Evolutionary conservation across 2,113 vertebrate species (phyloP).

Genomic region (Grus americana): DNA sequence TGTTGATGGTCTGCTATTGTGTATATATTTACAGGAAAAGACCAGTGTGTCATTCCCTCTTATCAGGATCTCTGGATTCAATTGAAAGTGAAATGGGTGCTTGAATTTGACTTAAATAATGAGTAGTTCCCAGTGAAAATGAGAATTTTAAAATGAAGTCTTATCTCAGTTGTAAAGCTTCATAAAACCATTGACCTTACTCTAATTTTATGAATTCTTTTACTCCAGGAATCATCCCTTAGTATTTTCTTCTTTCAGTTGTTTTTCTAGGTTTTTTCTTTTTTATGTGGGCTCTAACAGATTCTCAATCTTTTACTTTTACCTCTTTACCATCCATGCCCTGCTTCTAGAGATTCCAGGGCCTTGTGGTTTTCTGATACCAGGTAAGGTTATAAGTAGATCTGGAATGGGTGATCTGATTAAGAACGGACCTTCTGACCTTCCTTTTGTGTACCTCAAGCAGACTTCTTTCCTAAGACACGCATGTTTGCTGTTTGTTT

Average conservation of each 20-base stretch:
- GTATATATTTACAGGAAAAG: not conserved
- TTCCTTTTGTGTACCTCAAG: constrained; percentile 40
- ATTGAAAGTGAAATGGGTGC: not conserved
- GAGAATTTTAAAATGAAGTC: not conserved
- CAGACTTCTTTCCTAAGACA: constrained; percentile 16
- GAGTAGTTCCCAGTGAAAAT: not conserved
- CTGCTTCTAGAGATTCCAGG: constrained; percentile 86
- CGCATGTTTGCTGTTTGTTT: not conserved
- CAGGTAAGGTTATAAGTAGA: constrained; percentile 86
- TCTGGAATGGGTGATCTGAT: constrained; percentile 29
- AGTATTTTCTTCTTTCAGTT: not conserved
- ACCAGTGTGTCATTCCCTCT: not conserved
- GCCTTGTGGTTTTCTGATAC: constrained; percentile 90
- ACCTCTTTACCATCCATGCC: constrained; percentile 74
- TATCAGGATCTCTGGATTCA: not conserved
- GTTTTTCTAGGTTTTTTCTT: not conserved
- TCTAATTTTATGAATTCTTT: not conserved
- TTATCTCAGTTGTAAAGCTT: not conserved
- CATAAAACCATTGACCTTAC: not conserved
- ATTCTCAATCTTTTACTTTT: constrained; percentile 71
- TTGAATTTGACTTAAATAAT: not conserved
- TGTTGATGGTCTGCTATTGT: not conserved
- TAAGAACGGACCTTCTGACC: constrained; percentile 57
- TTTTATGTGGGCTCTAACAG: constrained; percentile 56
- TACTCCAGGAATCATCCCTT: not conserved